These are phyloP conservation scores for Oenanthe melanoleuca DNA, from an alignment of 2,113 vertebrate genomes.

Conservation along the genomic window DNA sequence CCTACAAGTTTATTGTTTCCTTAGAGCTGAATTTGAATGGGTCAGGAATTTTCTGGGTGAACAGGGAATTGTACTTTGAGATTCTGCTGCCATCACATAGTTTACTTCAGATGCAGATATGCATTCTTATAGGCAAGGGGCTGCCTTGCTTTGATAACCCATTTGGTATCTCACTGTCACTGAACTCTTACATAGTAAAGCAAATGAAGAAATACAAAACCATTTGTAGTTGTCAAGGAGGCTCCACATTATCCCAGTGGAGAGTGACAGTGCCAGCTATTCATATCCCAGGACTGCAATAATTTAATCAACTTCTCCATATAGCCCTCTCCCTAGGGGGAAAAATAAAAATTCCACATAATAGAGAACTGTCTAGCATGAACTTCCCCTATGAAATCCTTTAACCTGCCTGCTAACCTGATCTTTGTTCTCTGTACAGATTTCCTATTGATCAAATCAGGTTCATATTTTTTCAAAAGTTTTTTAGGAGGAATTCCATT, in stretches of 20 bases:
- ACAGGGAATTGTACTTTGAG: not conserved
- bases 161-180: not conserved
- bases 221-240: not conserved
- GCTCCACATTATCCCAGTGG: not conserved
- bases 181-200: not conserved
- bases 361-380: not conserved
- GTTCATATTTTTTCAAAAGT: not conserved
- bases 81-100: not conserved
- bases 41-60: not conserved
- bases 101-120: not conserved
- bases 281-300: not conserved
- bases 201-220: not conserved
- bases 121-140: not conserved
- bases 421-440: not conserved
- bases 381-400: not conserved
- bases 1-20: not conserved
- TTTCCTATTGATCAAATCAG: not conserved
- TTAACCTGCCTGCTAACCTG: not conserved
- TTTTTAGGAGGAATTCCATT: not conserved
- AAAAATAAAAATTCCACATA: not conserved
- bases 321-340: not conserved
- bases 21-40: not conserved
- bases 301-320: not conserved
- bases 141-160: not conserved
- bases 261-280: not conserved